Conservation (phyloP, 2,888 invertebrate genomes). For the Argyresthia albistria region DNA sequence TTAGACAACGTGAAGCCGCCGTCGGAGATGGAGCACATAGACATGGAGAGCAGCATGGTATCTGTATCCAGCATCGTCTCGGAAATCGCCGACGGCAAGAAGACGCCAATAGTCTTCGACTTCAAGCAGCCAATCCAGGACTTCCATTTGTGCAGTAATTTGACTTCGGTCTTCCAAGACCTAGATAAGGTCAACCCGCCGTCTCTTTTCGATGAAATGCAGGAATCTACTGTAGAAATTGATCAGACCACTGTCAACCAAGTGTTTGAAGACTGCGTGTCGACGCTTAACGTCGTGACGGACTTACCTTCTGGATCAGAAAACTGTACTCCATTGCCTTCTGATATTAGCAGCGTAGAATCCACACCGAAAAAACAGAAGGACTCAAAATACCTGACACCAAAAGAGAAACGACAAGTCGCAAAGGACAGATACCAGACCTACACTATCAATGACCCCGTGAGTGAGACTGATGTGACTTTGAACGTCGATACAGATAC, state of each 20-base stretch:
- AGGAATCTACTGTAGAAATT: slow-evolving; percentile 71
- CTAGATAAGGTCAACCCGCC: slow-evolving; percentile 81
- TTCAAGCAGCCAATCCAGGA: slow-evolving; percentile 69
- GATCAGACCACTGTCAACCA: slow-evolving; percentile 67
- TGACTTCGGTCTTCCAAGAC: slow-evolving; percentile 66
- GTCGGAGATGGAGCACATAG: slow-evolving; percentile 83
- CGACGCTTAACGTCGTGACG: slow-evolving; percentile 70
- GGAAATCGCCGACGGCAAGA: slow-evolving; percentile 77
- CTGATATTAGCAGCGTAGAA: slow-evolving; percentile 82
- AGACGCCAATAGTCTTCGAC: slow-evolving; percentile 67
- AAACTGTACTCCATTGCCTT: slow-evolving; percentile 75
- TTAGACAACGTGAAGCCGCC: slow-evolving; percentile 89
- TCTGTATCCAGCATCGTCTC: slow-evolving; percentile 89
- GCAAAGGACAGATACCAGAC: slow-evolving; percentile 87
- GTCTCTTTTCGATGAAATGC: slow-evolving; percentile 80
- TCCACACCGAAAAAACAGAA: slow-evolving; percentile 79
- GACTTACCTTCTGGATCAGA: slow-evolving; percentile 70
- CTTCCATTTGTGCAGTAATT: slow-evolving; percentile 52
- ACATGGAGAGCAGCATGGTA: slow-evolving; percentile 87
- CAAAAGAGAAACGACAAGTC: slow-evolving; percentile 82
- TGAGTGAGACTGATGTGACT: slow-evolving; percentile 34
- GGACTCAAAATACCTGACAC: slow-evolving; percentile 72
- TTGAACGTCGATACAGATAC: slow-evolving; percentile 37
- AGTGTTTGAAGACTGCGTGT: slow-evolving; percentile 73
- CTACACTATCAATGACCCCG: slow-evolving; percentile 78